These are phyloP conservation scores for Hippocampus kuda DNA, from an alignment of 2,797 vertebrate genomes.

Conservation along the genomic window DNA sequence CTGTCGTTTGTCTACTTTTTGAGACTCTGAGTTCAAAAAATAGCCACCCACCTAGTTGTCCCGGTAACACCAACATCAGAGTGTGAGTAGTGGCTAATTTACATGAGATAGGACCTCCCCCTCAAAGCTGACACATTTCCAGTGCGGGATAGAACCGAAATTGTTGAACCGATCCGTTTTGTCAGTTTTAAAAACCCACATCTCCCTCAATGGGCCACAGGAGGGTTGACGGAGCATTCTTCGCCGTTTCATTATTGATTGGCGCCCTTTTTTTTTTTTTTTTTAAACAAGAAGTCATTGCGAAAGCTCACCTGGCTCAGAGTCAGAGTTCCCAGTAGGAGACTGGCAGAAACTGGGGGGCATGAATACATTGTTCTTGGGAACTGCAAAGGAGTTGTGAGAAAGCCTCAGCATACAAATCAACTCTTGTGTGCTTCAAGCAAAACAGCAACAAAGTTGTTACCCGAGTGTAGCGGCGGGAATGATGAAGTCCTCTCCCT, in stretches of 20 bases:
- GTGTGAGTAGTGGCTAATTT: background rate
- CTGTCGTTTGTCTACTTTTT: background rate
- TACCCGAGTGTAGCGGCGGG: constrained; percentile 91
- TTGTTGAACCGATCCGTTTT: no score
- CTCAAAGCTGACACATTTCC: background rate
- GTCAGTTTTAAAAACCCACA: no score
- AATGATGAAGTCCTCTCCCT: constrained; percentile 94
- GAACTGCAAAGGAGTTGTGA: constrained; percentile 65
- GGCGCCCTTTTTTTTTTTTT: background rate
- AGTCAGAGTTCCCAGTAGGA: constrained; percentile 89
- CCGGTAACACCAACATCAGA: background rate
- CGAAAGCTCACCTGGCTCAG: constrained; percentile 79
- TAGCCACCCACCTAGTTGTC: background rate
- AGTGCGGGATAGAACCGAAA: no score
- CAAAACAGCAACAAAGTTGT: constrained; percentile 22
- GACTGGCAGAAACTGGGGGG: constrained; percentile 92
- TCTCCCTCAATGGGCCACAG: no score
- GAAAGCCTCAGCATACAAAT: constrained; percentile 56
- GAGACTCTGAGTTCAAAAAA: background rate
- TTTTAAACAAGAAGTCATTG: constrained; percentile 21
- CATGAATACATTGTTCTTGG: constrained; percentile 98
- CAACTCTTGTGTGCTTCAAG: constrained; percentile 27
- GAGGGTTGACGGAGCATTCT: background rate
- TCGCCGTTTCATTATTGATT: background rate
- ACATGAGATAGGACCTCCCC: background rate